These are phyloP conservation scores for Carassius gibelio DNA, from an alignment of 2,113 vertebrate genomes.

Conservation along the genomic window DNA sequence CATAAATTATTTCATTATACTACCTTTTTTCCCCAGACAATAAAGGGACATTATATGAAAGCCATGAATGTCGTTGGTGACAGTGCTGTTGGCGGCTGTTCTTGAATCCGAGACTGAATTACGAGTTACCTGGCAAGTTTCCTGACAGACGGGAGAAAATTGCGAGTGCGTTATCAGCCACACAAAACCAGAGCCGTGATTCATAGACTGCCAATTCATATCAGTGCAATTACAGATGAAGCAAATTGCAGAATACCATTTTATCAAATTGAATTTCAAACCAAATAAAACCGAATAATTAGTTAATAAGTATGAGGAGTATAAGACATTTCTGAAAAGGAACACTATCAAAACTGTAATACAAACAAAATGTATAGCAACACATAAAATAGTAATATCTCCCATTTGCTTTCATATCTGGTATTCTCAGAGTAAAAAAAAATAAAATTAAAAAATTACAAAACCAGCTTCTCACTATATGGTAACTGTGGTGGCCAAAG, in stretches of 20 bases:
- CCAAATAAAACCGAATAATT: conserved; percentile 33
- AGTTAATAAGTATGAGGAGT: conserved; percentile 1
- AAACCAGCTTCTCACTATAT: neutral
- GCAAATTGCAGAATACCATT: conserved; percentile 29
- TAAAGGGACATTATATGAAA: conserved; percentile 23
- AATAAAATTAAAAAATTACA: neutral
- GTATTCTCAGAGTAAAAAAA: neutral
- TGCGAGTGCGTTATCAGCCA: conserved; percentile 13
- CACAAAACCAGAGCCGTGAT: conserved; percentile 28
- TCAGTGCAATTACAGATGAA: conserved; percentile 29
- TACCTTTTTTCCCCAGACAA: neutral
- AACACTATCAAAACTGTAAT: conserved; percentile 1
- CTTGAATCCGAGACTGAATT: conserved; percentile 19
- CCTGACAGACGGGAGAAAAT: conserved; percentile 29
- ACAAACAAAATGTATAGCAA: neutral
- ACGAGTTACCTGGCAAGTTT: conserved; percentile 29
- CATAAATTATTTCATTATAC: neutral
- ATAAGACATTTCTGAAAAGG: neutral
- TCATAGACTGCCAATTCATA: conserved; percentile 32
- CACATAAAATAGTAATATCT: neutral
- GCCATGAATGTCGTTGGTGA: neutral
- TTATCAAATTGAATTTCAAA: conserved; percentile 17
- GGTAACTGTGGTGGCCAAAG: neutral
- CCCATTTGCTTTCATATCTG: neutral
- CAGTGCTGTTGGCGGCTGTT: conserved; percentile 2